A percentile compares a stretch with the other conserved stretches of the same genome.
These are phyloP conservation scores for Nesidiocoris tenuis DNA, from an alignment of 2,888 invertebrate species.

Conservation along the genomic window DNA sequence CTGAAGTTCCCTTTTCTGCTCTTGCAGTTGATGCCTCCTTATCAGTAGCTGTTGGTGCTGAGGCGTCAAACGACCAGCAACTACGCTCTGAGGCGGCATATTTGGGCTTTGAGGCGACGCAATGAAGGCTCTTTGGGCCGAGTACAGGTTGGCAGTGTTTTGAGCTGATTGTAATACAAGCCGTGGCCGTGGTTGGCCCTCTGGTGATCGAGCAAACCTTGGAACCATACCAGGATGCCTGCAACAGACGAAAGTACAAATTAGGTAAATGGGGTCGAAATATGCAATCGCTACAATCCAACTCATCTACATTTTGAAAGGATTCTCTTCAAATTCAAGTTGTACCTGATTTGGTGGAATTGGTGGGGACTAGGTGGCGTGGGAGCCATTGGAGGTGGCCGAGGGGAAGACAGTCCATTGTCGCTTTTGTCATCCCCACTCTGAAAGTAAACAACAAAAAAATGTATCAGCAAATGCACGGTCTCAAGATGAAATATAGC, in stretches of 20 bases:
- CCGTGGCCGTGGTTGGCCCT: conserved; percentile 52
- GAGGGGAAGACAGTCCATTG: conserved; percentile 48
- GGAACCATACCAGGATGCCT: conserved; percentile 52
- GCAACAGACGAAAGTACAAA: conserved; percentile 26
- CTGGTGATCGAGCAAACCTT: conserved; percentile 57
- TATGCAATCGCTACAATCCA: too few relatives aligned
- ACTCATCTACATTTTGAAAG: too few relatives aligned
- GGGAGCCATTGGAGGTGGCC: conserved; percentile 56
- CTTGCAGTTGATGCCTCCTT: conserved; percentile 52
- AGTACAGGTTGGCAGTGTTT: conserved; percentile 43
- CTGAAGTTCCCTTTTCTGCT: conserved; percentile 48
- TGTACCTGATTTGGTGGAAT: conserved; percentile 49
- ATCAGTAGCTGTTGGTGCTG: conserved; percentile 54
- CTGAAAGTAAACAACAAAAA: too few relatives aligned
- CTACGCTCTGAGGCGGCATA: conserved; percentile 51
- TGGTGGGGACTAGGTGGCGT: conserved; percentile 49
- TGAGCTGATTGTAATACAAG: conserved; percentile 47
- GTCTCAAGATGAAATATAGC: too few relatives aligned
- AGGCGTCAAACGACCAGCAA: conserved; percentile 45
- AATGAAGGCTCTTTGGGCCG: conserved; percentile 44
- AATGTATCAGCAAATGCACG: too few relatives aligned
- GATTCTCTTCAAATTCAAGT: not conserved
- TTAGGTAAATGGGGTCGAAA: not conserved
- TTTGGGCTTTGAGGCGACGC: conserved; percentile 34
- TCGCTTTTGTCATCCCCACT: conserved; percentile 48